These are phyloP conservation scores for Agonopterix heracliana DNA, from an alignment of 2,888 invertebrate species.

Conservation along the genomic window DNA sequence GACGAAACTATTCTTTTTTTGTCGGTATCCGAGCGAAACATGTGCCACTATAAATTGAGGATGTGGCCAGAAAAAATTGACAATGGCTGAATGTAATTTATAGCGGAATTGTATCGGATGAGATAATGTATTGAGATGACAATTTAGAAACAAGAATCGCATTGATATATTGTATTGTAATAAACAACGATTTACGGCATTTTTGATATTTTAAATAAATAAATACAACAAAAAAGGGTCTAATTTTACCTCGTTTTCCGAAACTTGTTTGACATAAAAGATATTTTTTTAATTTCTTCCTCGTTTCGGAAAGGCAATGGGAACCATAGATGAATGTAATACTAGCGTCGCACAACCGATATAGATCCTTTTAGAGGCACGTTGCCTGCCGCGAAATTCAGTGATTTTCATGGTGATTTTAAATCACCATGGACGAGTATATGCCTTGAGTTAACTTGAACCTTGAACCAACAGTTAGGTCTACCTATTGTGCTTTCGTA, in stretches of 20 bases:
- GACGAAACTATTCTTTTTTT: slow-evolving; percentile 50
- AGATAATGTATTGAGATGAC: background rate
- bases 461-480: no score
- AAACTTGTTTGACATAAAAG: slow-evolving; percentile 1
- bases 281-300: background rate
- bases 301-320: no score
- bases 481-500: no score
- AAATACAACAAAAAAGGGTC: background rate
- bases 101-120: slow-evolving; percentile 1
- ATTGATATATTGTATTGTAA: background rate
- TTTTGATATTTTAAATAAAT: background rate
- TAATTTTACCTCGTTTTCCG: slow-evolving; percentile 1
- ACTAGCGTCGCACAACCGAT: no score
- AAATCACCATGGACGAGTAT: no score
- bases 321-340: no score
- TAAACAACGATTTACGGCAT: background rate
- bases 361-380: no score
- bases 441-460: no score
- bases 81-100: slow-evolving; percentile 38
- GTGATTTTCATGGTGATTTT: no score
- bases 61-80: slow-evolving; percentile 72
- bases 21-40: slow-evolving; percentile 65
- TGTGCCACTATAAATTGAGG: slow-evolving; percentile 70
- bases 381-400: no score
- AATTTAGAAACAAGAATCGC: background rate